phyloP scores from a whole-genome alignment of 2,888 invertebrate species.

The Pelosia muscerda region DNA sequence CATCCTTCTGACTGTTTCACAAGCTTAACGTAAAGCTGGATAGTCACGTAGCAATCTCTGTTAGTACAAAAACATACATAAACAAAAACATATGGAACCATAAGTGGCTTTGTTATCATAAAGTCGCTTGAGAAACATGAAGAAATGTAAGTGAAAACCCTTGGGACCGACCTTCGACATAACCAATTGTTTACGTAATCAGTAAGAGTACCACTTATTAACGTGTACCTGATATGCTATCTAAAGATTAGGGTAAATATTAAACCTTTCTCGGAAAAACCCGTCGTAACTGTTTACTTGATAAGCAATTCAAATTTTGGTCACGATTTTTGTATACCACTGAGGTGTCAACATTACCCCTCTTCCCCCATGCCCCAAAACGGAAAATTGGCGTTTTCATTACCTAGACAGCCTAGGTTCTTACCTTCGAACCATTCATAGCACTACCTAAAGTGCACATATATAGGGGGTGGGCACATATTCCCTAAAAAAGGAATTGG shows the following conservation, averaged over 20 bases:
- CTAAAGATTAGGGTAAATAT: constrained; percentile 23
- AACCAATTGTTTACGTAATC: constrained; percentile 34
- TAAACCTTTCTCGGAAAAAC: constrained; percentile 19
- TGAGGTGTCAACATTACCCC: too few species aligned
- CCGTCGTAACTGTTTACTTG: constrained; percentile 30
- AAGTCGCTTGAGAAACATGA: constrained; percentile 18
- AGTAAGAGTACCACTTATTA: constrained; percentile 31
- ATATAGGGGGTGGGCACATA: too few species aligned
- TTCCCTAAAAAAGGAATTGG: too few species aligned
- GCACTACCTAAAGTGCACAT: too few species aligned
- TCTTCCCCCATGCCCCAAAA: too few species aligned
- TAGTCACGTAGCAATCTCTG: constrained; percentile 49
- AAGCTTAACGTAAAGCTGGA: constrained; percentile 41
- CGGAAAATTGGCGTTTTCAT: too few species aligned
- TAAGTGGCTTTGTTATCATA: constrained; percentile 21
- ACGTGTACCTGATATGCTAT: constrained; percentile 32
- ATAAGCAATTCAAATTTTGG: not conserved
- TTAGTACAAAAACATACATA: constrained; percentile 25
- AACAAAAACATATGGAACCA: constrained; percentile 15
- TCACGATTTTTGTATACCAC: not conserved
- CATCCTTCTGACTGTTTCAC: constrained; percentile 46
- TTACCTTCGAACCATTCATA: too few species aligned
- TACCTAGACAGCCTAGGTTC: too few species aligned
- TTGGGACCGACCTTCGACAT: constrained; percentile 35
- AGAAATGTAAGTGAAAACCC: constrained; percentile 24